Evolutionary conservation across 2,113 vertebrate genomes (phyloP), one percentile per base, ranked within the genome.

Genomic region (Haliaeetus leucogaster): DNA sequence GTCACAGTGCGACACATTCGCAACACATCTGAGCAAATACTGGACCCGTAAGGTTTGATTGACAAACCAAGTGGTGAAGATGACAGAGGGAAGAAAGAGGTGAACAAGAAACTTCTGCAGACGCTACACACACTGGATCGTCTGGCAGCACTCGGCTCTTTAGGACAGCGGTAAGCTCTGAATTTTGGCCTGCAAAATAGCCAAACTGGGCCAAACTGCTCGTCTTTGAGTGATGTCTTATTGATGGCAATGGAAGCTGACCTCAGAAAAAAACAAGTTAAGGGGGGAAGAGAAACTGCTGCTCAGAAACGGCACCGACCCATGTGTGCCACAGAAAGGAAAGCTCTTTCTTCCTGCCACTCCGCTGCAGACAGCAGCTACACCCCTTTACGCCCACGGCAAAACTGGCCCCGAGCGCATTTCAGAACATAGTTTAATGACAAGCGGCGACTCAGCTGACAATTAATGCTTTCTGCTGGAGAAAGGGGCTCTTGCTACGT

Each of bases 121-220:
- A 19, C 0, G 1, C 12, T 50, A 10, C 40, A 6, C 13, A 4
- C 2, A 0, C 9, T 15, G 47, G 50, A 23, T 66, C 2, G 0
- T 25, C 79, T 26, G 40, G 73, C 61, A 89, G 70, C n/a, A n/a
- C 10, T 19, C 43, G 32, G 73, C 25, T 74, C n/a, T 63, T 74
- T 29, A 82, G 73, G 56, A 74, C 22, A 63, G 42, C 2, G 0
- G 11, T 16, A 55, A 50, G 17, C 20, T 82, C 61, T 71, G 86
- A n/a, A 82, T 58, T 66, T 73, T 71, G 79, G 34, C 65, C 65
- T 66, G 36, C 23, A 34, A 52, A 95, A 66, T 4, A 56, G 43
- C 36, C 26, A 56, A 32, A 47, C 16, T 40, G 32, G 27, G 29
- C 84, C 81, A 81, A 78, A 53, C 32, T 59, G 38, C 42, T 67